These are phyloP conservation scores for Dufourea novaeangliae DNA, from an alignment of 1,140 invertebrate species.

Conservation along the genomic window DNA sequence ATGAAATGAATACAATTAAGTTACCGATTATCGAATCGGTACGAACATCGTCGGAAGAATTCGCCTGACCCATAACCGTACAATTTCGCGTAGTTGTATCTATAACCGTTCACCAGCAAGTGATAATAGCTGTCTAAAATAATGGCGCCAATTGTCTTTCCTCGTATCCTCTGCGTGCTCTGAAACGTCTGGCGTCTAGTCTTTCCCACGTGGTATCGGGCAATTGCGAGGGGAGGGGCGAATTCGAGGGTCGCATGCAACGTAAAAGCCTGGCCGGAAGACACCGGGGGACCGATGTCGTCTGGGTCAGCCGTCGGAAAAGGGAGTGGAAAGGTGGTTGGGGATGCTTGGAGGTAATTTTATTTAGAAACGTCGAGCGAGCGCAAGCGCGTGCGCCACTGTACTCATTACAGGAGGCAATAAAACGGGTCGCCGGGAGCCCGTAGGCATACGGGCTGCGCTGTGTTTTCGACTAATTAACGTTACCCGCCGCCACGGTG, in stretches of 20 bases:
- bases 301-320: neutral
- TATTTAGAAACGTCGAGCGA: constrained; percentile 64
- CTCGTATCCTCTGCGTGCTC: neutral
- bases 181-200: neutral
- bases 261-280: constrained; percentile 7
- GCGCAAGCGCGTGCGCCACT: constrained; percentile 60
- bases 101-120: constrained; percentile 1
- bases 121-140: constrained; percentile 20
- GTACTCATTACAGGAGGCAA: constrained; percentile 61
- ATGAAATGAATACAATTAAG: neutral
- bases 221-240: neutral
- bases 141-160: neutral
- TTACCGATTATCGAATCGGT: neutral
- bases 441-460: constrained; percentile 54
- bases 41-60: neutral
- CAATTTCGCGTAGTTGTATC: neutral
- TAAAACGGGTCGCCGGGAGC: constrained; percentile 56
- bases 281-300: constrained; percentile 19
- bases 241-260: neutral
- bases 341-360: constrained; percentile 56
- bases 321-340: constrained; percentile 31
- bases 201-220: constrained; percentile 13
- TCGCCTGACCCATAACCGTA: neutral
- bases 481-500: constrained; percentile 50
- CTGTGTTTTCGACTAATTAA: constrained; percentile 68